These are phyloP conservation scores for Agrilus mali DNA, from an alignment of 2,888 invertebrate genomes.

Conservation along the genomic window DNA sequence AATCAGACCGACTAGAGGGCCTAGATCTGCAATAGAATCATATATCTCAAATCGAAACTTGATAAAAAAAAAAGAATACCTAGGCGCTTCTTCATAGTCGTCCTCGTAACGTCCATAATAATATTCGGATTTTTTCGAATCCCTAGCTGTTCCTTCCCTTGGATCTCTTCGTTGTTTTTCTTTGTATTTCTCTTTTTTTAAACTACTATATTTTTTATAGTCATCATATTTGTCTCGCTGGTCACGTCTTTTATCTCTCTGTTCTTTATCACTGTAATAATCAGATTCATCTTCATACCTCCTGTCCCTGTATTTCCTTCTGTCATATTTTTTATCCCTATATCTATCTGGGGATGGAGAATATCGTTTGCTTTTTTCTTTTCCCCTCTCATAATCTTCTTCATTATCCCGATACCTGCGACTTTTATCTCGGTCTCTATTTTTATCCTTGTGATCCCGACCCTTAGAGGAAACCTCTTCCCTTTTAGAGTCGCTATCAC, in stretches of 20 bases:
- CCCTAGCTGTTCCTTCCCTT: slow-evolving; percentile 23
- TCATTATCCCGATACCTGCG: slow-evolving; percentile 10
- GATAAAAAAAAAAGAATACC: slow-evolving; percentile 10
- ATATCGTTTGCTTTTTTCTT: slow-evolving; percentile 8
- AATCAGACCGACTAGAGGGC: slow-evolving; percentile 33
- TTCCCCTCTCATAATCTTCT: slow-evolving; percentile 11
- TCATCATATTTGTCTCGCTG: slow-evolving; percentile 27
- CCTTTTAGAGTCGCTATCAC: slow-evolving; percentile 25
- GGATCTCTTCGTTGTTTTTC: slow-evolving; percentile 24
- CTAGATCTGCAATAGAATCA: slow-evolving; percentile 19
- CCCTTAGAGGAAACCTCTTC: slow-evolving; percentile 15
- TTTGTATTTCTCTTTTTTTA: slow-evolving; percentile 25
- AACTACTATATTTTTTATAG: slow-evolving; percentile 26
- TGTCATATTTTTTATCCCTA: slow-evolving; percentile 23
- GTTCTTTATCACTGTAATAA: slow-evolving; percentile 55
- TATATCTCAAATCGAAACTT: background rate
- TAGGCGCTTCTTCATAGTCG: slow-evolving; percentile 26
- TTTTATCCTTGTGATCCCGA: slow-evolving; percentile 1
- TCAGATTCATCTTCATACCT: slow-evolving; percentile 52
- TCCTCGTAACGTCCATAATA: slow-evolving; percentile 29
- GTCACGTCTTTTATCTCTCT: slow-evolving; percentile 37
- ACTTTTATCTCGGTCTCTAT: slow-evolving; percentile 6
- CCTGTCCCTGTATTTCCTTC: slow-evolving; percentile 34
- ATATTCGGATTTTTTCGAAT: slow-evolving; percentile 16
- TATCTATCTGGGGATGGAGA: slow-evolving; percentile 23